A percentile compares a stretch with the other conserved stretches of the same genome.
Evolutionary conservation across 2,888 invertebrate species (phyloP).

Genomic region (Taphrorychus bicolor): DNA sequence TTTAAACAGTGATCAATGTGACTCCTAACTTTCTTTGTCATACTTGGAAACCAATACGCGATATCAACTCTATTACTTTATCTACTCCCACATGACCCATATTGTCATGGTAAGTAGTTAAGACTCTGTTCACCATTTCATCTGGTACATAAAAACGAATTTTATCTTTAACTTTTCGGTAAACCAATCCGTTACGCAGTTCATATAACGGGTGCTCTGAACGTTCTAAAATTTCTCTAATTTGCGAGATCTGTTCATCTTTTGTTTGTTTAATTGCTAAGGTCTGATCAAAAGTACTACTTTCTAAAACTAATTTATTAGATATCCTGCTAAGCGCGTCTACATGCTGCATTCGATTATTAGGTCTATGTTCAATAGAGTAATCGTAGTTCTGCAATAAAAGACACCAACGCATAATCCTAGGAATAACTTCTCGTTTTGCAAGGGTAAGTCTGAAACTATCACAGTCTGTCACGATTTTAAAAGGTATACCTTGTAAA

Average conservation of each 20-base stretch:
- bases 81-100: constrained; percentile 40
- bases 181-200: constrained; percentile 15
- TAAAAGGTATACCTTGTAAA: constrained; percentile 11
- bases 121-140: not conserved
- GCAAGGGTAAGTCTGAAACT: constrained; percentile 10
- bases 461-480: constrained; percentile 23
- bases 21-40: constrained; percentile 42
- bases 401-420: constrained; percentile 35
- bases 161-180: constrained; percentile 11
- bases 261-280: constrained; percentile 18
- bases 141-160: constrained; percentile 12
- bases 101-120: constrained; percentile 36
- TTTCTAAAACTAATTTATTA: constrained; percentile 30
- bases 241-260: constrained; percentile 13
- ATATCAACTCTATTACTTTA: constrained; percentile 41
- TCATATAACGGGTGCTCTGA: not conserved
- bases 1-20: constrained; percentile 42
- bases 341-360: constrained; percentile 31
- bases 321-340: constrained; percentile 32
- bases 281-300: constrained; percentile 28
- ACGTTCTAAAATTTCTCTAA: constrained; percentile 5
- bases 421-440: constrained; percentile 33
- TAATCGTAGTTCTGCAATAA: constrained; percentile 34
- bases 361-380: constrained; percentile 37
- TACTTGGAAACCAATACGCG: constrained; percentile 41